Evolutionary conservation across 1,140 invertebrate species (phyloP), one percentile per base, ranked within the genome.

Genomic region (Triops cancriformis): DNA sequence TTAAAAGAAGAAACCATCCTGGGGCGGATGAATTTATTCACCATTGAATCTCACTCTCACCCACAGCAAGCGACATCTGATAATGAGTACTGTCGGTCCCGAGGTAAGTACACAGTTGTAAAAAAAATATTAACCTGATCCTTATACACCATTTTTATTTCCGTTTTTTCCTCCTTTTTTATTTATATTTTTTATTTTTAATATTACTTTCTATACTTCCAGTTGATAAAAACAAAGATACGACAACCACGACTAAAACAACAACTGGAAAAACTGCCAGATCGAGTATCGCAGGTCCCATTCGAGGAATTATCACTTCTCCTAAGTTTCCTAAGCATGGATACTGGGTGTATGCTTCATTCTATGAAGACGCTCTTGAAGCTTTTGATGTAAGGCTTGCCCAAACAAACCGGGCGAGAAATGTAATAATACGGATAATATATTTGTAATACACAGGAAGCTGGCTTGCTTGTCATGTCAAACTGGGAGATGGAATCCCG

Each of bases 391-490:
- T 86, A 81, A 79, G 77, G 72, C 10, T 42, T 78, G 72, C n/a
- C 45, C 28, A 75, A 12, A 78, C 45, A 1, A 72, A 51, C n/a
- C 11, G n/a, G 73, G 26, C 28, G 73, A 11, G 42, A 76, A 26
- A n/a, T n/a, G n/a, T 3, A 9, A 31, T 73, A 72, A 45, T 76
- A 77, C 1, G 73, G 73, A 23, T 42, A 78, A 76, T 79, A 76
- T 79, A 73, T 12, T 26, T 74, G 73, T 74, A 78, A 77, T 80
- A 77, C 75, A 51, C 75, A 89, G 88, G 84, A 87, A 80, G 85
- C 86, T 77, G 86, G 87, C 11, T 81, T 86, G 7, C 79, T 87
- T 5, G 87, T 88, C 1, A 85, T 88, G 80, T 88, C 86, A 77
- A 86, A 89, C 82, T 80, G 88, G 31, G 82, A 80, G 4, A 73